Percentiles rank a stretch among this genome's conserved stretches.
phyloP scores from a whole-genome alignment of 2,888 invertebrate genomes.

The Ethmia dodecea region DNA sequence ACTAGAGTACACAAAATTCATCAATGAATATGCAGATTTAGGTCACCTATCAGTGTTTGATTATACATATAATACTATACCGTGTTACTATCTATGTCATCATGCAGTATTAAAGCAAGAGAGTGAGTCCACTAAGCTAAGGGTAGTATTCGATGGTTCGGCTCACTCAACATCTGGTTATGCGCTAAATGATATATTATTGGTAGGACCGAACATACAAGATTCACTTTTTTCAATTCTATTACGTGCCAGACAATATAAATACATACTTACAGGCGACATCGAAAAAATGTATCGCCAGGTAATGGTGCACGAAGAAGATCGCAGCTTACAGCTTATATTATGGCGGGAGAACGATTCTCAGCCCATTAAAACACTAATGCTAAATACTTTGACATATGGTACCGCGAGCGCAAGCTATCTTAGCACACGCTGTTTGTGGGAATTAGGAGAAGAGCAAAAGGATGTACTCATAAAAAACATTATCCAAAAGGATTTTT shows the following conservation, averaged over 20 bases:
- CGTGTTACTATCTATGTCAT: conserved; percentile 17
- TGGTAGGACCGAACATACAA: conserved; percentile 18
- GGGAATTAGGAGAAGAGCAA: conserved; percentile 18
- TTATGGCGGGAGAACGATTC: conserved; percentile 16
- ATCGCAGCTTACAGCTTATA: conserved; percentile 14
- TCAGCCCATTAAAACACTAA: conserved; percentile 7
- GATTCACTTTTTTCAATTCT: conserved; percentile 17
- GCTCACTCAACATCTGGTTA: conserved; percentile 17
- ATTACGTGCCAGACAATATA: conserved; percentile 11
- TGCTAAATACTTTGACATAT: conserved; percentile 20
- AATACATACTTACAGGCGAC: conserved; percentile 15
- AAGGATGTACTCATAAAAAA: conserved; percentile 6
- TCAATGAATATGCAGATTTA: conserved; percentile 7
- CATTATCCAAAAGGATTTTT: conserved; percentile 18
- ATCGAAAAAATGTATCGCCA: conserved; percentile 21
- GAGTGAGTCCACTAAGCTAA: conserved; percentile 22
- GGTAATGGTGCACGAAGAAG: conserved; percentile 5
- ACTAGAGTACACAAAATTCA: conserved; percentile 4
- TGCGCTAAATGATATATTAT: conserved; percentile 19
- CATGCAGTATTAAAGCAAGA: conserved; percentile 17
- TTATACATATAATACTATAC: neutral
- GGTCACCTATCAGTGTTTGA: conserved; percentile 11
- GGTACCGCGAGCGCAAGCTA: conserved; percentile 17
- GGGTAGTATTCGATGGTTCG: conserved; percentile 24
- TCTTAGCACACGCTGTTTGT: conserved; percentile 17